A percentile compares a stretch with the other conserved stretches of the same genome.
Evolutionary conservation across 1,140 invertebrate species (phyloP).

Genomic region (Drosophila melanogaster): DNA sequence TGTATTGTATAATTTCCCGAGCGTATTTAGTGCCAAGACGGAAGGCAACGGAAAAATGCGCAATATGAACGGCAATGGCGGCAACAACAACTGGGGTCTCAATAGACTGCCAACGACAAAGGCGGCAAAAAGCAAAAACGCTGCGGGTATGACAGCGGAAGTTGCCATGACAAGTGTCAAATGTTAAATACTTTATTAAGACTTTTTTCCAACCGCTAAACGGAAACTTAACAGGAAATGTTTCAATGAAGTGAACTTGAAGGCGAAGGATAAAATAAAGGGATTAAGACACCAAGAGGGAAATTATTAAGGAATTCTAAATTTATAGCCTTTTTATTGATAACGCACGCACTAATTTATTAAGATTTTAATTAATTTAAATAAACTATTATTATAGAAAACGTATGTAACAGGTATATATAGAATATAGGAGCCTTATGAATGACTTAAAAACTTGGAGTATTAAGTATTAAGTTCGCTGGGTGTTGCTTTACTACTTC

Average conservation of each 20-base stretch:
- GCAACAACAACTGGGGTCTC: constrained; percentile 20
- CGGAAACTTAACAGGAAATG: constrained; percentile 33
- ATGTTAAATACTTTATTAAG: constrained; percentile 48
- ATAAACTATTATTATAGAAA: too few species aligned
- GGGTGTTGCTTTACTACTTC: neutral
- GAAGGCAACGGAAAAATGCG: constrained; percentile 34
- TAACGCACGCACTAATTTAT: too few species aligned
- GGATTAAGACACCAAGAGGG: neutral
- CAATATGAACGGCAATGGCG: constrained; percentile 23
- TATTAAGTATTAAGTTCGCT: too few species aligned
- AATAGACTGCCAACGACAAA: constrained; percentile 27
- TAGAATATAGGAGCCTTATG: too few species aligned
- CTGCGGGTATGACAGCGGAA: constrained; percentile 18
- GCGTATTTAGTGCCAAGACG: constrained; percentile 78
- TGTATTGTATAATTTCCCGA: constrained; percentile 82
- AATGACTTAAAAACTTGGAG: too few species aligned
- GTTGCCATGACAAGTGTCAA: constrained; percentile 45
- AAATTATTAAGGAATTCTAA: neutral
- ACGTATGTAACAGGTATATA: too few species aligned
- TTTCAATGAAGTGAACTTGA: constrained; percentile 21
- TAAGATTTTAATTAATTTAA: too few species aligned
- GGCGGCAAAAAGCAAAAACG: constrained; percentile 16
- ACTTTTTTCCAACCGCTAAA: constrained; percentile 4
- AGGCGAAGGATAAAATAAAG: neutral
- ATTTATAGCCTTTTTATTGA: neutral